Percentiles rank a stretch among this genome's conserved stretches.
Evolutionary conservation across 2,113 vertebrate genomes (phyloP).

Genomic region (Nicator chloris): DNA sequence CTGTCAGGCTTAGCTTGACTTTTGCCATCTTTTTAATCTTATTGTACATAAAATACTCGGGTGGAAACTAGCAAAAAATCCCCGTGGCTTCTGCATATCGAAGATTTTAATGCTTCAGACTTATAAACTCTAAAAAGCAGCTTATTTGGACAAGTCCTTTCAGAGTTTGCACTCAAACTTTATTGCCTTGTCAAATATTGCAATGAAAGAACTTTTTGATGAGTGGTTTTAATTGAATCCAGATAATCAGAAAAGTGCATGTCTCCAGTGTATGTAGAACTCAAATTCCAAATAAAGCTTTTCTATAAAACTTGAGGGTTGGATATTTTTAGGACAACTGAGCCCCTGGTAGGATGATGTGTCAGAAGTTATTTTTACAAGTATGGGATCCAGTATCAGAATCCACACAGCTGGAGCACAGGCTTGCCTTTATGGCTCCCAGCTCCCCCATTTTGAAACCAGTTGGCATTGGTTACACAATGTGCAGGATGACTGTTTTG

Average conservation of each 20-base stretch:
- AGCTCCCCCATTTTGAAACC: constrained; percentile 10
- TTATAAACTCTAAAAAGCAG: neutral
- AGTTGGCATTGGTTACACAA: neutral
- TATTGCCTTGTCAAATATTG: neutral
- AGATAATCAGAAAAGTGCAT: neutral
- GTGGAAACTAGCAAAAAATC: neutral
- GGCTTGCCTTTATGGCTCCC: neutral
- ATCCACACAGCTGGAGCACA: neutral
- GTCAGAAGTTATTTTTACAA: neutral
- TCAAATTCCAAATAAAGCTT: neutral
- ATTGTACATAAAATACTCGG: neutral
- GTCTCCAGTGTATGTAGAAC: neutral
- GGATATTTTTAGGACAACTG: neutral
- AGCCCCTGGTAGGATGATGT: neutral
- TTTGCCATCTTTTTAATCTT: neutral
- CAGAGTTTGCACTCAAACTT: neutral
- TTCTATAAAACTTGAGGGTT: neutral
- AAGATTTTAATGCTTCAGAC: neutral
- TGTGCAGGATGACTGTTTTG: neutral
- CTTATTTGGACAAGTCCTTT: neutral
- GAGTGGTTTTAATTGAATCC: neutral
- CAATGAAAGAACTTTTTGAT: neutral
- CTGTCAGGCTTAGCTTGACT: neutral
- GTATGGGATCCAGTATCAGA: neutral
- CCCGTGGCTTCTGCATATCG: neutral